phyloP scores from a whole-genome alignment of 2,888 invertebrate genomes.

The Teinopalpus imperialis region DNA sequence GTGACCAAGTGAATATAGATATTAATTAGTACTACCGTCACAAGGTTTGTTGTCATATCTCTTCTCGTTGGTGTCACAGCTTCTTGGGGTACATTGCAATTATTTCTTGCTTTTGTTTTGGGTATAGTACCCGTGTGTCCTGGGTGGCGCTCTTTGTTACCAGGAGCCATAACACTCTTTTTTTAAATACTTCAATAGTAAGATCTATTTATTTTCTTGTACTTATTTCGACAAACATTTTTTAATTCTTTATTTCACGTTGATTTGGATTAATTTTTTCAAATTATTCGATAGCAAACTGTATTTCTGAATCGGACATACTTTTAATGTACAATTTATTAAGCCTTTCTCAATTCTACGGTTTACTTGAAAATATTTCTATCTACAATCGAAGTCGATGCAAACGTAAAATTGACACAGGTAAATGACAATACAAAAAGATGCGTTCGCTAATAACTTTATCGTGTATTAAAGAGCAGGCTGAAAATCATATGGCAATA shows the following conservation, averaged over 20 bases:
- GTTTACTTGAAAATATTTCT: constrained; percentile 4
- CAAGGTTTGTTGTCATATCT: constrained; percentile 79
- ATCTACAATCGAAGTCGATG: constrained; percentile 16
- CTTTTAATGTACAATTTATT: no score
- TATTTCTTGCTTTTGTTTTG: constrained; percentile 83
- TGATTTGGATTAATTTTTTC: no score
- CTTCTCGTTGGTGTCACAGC: constrained; percentile 83
- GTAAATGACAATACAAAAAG: constrained; percentile 15
- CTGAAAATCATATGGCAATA: no score
- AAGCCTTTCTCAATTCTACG: no score
- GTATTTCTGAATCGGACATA: no score
- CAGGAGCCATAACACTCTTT: constrained; percentile 75
- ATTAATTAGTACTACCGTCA: constrained; percentile 67
- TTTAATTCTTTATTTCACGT: no score
- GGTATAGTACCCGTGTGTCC: constrained; percentile 86
- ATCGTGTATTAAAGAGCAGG: no score
- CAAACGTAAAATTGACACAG: constrained; percentile 19
- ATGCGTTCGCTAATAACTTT: constrained; percentile 8
- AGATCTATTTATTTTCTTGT: constrained; percentile 25
- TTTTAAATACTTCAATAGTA: constrained; percentile 29
- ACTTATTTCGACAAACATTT: constrained; percentile 26
- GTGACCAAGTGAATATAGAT: no score
- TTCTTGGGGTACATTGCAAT: constrained; percentile 82
- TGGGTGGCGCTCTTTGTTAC: constrained; percentile 75
- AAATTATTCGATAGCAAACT: no score